Evolutionary conservation across 1,140 invertebrate genomes (phyloP), one percentile per base, ranked within the genome.

Genomic region (Achroia grisella): DNA sequence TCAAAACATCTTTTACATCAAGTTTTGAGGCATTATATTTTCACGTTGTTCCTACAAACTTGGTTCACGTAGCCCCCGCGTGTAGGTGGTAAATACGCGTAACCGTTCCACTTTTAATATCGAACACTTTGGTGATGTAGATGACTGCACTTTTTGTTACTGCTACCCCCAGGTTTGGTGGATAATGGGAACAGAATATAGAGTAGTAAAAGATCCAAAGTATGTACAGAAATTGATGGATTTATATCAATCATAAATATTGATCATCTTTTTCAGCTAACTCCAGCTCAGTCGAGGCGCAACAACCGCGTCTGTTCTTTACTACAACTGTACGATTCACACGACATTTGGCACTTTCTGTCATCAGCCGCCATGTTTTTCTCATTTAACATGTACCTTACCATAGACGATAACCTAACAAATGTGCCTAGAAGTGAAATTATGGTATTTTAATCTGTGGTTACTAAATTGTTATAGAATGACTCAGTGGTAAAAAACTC

Each of bases 311-410:
- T 89, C 23, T 97, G 95, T 66, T 83, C 90, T 1, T 60, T 97
- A 1, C 84, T 96, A 1, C 87, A 91, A 45, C 95, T 97, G 59
- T 97, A 95, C 75, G 96, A 98, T 79, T 90, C 88, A 12, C 96
- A 97, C 77, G 96, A 97, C 64, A 90, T 95, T 11, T 97, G 96
- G 96, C 96, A 97, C 76, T 94, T 97, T 71, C 77, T 97, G 0
- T 97, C 95, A 1, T 92, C 95, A 4, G 88, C 91, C 11, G 93
- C 93, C 27, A 92, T 97, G 90, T 97, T 97, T 65, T 94, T 96
- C 70, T 95, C 93, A 1, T 97, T 97, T 69, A 94, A 94, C 90
- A 91, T 93, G 51, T 82, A 95, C 28, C 82, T 96, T 6, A 93
- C 93, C 0, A 79, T 96, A 32, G 95, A 96, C 65, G 94, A 96